A percentile compares a stretch with the other conserved stretches of the same genome.
These are phyloP conservation scores for Drosophila subpulchrella DNA, from an alignment of 1,140 invertebrate genomes.

Conservation along the genomic window DNA sequence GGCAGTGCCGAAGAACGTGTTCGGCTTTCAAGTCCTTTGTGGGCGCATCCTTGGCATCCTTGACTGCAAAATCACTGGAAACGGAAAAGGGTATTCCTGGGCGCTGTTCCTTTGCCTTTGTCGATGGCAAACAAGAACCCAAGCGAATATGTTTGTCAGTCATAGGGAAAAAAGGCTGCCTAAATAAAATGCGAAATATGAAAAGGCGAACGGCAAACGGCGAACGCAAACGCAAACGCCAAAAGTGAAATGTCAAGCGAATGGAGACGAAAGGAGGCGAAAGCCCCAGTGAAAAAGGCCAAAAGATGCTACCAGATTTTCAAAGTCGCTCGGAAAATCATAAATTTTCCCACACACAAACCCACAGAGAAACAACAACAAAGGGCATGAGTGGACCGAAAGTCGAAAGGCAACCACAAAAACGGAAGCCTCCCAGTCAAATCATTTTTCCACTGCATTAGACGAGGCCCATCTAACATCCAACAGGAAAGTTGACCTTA, in stretches of 20 bases:
- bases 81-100: slow-evolving; percentile 10
- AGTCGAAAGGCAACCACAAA: slow-evolving; percentile 58
- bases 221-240: slow-evolving; percentile 48
- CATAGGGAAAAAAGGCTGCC: slow-evolving; percentile 15
- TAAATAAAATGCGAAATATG: slow-evolving; percentile 53
- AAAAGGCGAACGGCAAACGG: slow-evolving; percentile 40
- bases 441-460: slow-evolving; percentile 82
- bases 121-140: slow-evolving; percentile 39
- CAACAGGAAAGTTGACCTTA: slow-evolving; percentile 40
- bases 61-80: slow-evolving; percentile 15
- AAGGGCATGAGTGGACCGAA: slow-evolving; percentile 30
- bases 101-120: slow-evolving; percentile 16
- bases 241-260: slow-evolving; percentile 80
- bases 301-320: slow-evolving; percentile 55
- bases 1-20: slow-evolving; percentile 40
- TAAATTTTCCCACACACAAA: slow-evolving; percentile 69
- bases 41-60: slow-evolving; percentile 30
- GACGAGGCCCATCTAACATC: slow-evolving; percentile 52
- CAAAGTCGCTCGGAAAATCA: slow-evolving; percentile 78
- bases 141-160: slow-evolving; percentile 34
- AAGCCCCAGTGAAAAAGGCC: slow-evolving; percentile 18
- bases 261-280: slow-evolving; percentile 18
- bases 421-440: slow-evolving; percentile 66
- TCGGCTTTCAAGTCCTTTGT: slow-evolving; percentile 36
- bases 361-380: slow-evolving; percentile 1